phyloP scores from a whole-genome alignment of 2,797 vertebrate genomes.

The Acrocephalus scirpaceus region DNA sequence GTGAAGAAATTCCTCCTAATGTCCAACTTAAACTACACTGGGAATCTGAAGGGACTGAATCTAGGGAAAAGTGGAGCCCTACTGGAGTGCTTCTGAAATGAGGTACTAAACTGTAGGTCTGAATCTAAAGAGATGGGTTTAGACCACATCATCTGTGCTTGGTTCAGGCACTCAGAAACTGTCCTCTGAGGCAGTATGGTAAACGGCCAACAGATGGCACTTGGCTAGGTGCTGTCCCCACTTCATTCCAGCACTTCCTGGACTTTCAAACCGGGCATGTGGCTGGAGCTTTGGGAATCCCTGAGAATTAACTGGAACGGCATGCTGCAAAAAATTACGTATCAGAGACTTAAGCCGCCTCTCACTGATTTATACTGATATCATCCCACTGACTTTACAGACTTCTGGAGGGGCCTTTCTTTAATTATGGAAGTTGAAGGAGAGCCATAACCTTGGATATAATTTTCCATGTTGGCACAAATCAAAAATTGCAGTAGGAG shows the following conservation, averaged over 20 bases:
- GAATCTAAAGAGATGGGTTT: neutral
- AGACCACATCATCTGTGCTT: neutral
- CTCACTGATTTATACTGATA: neutral
- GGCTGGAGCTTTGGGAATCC: neutral
- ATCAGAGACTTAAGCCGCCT: neutral
- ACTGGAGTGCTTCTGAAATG: neutral
- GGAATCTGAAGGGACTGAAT: neutral
- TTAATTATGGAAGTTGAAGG: neutral
- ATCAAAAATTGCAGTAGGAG: neutral
- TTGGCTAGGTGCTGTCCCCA: neutral
- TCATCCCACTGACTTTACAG: neutral
- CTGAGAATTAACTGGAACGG: neutral
- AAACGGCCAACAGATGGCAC: slow-evolving; percentile 7
- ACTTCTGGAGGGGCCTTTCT: neutral
- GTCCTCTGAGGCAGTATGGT: neutral
- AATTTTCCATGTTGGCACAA: neutral
- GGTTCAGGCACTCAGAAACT: neutral
- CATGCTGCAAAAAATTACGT: neutral
- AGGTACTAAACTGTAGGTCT: neutral
- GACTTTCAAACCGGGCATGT: neutral
- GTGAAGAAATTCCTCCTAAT: neutral
- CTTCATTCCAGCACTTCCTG: neutral
- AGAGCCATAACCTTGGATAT: neutral
- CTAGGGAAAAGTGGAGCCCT: neutral
- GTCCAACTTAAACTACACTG: neutral